Base-by-base conservation (phyloP, 2,113 vertebrate genomes). In the Thalassoma bifasciatum region DNA sequence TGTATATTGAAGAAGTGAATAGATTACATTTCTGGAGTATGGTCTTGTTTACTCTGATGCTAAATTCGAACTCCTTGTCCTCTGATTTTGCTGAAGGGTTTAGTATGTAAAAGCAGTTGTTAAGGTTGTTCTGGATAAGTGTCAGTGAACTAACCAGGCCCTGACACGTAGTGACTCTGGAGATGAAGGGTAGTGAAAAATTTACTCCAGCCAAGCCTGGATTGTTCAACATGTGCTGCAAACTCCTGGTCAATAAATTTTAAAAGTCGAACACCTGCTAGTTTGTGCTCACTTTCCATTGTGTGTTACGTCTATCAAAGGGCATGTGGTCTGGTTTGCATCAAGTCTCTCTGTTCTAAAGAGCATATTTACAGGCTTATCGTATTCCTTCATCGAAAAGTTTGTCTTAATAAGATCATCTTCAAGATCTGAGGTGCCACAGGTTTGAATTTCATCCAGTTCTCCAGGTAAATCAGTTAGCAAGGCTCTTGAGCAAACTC, bases 351-450 rank as follows among this genome's bases (percentile, higher is more conserved):
- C 3, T 40, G 10, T 13, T 11, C 38, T 30, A 66, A 30, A 10
- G 40, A 59, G 8, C 19, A 81, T 17, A 17, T 36, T 65, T 17
- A 50, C 66, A 59, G 16, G 14, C 38, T 47, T 26, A 54, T 22
- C n/a, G 38, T 57, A 62, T 38, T 16, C 37, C 13, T 71, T 57
- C 44, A 38, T 34, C 24, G 22, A 40, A 12, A 12, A 40, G 38
- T 40, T 12, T 10, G 38, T 40, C 38, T 12, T 10, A 4, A 40
- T 23, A 3, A 6, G 14, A 24, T 7, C 38, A 38, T 47, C 26
- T 24, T 36, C 8, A 10, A 44, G 10, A 34, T 59, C 23, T 42
- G 8, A 50, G 13, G 58, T 2, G 3, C 19, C 50, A 38, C 3
- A 53, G 14, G 17, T 63, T 53, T 72, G 19, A n/a, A 4, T 46